Evolutionary conservation across 2,113 vertebrate species (phyloP), one percentile per base, ranked within the genome.

Genomic region (Lates calcarifer): DNA sequence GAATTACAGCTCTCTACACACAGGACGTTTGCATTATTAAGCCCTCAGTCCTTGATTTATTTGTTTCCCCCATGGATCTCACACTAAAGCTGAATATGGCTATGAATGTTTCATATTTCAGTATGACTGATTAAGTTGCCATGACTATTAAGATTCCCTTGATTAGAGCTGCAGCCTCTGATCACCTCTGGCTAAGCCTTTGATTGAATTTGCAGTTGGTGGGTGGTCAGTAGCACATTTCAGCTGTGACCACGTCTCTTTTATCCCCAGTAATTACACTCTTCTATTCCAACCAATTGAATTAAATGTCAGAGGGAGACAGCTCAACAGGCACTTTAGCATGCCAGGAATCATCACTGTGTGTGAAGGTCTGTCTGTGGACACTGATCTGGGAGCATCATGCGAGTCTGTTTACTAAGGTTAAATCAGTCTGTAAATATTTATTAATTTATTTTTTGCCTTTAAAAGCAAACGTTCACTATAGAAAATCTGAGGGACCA

Each of bases 181-280:
- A 35, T 79, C 65, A 55, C 39, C 58, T 37, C 63, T 67, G 63
- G 49, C 65, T 51, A 61, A 70, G 45, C 57, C 37, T 76, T 65
- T 79, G 75, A 86, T 82, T 79, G n/a, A 66, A 79, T 86, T 53
- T 74, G 64, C 53, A 37, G 78, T 75, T 61, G 64, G 57, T 77
- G 64, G 53, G 41, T 39, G 71, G 74, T 78, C 79, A 70, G 70
- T 24, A 24, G 6, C 15, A n/a, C 22, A 22, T 43, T 71, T 68
- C 29, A 66, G 78, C 49, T 33, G 35, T 6, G 55, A 67, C 69
- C 67, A 37, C 10, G 11, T 73, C 55, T 29, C 61, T 65, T 68
- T 81, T 49, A 68, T 77, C 45, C 26, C 4, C 22, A 37, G 49
- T 77, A 81, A 81, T 86, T 77, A 62, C 39, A 49, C 56, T 58